Conservation (phyloP, 2,113 vertebrate genomes). For the Trinectes maculatus region DNA sequence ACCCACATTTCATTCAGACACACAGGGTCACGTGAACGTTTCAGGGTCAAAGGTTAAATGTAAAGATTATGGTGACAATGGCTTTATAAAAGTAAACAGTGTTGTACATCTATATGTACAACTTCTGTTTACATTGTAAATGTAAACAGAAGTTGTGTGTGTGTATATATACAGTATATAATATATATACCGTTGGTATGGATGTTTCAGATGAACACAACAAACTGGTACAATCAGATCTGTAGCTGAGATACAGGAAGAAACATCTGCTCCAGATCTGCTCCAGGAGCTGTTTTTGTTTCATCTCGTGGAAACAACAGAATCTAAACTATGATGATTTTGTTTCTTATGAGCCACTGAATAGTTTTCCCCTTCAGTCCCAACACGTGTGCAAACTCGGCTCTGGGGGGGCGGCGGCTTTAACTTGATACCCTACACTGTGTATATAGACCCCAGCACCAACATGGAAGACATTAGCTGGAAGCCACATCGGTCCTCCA, state of each 20-base stretch:
- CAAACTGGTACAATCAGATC: not conserved
- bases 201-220: constrained; percentile 15
- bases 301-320: too few relatives aligned
- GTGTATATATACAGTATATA: too few relatives aligned
- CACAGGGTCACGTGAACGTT: not conserved
- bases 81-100: too few relatives aligned
- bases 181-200: constrained; percentile 35
- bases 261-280: too few relatives aligned
- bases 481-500: constrained; percentile 36
- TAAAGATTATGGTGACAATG: too few relatives aligned
- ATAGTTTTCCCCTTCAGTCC: too few relatives aligned
- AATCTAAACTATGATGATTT: too few relatives aligned
- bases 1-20: not conserved
- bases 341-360: too few relatives aligned
- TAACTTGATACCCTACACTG: constrained; percentile 18
- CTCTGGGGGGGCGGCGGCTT: not conserved
- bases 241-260: not conserved
- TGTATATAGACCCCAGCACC: constrained; percentile 3
- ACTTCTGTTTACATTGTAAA: too few relatives aligned
- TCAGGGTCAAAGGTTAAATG: not conserved
- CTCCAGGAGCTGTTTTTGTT: too few relatives aligned
- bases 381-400: constrained; percentile 17
- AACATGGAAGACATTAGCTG: constrained; percentile 47
- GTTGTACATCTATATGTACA: too few relatives aligned
- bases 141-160: too few relatives aligned